Evolutionary conservation across 2,888 invertebrate genomes (phyloP).

Genomic region (Disparrhopalites patrizii): DNA sequence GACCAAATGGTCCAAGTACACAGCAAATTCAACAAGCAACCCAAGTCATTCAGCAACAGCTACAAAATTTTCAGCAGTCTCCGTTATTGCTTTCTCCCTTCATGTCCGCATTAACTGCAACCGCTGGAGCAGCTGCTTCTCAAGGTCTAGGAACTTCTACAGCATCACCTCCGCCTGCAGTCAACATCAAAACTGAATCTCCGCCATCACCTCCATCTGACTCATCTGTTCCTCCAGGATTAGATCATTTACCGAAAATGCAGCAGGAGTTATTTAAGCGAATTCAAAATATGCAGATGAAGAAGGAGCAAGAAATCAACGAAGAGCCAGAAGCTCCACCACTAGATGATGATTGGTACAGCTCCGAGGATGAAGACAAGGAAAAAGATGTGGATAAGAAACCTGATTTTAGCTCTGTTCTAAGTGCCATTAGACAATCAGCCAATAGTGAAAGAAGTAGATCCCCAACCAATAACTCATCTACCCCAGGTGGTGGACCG

Average conservation of each 20-base stretch:
- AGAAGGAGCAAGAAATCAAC: conserved; percentile 52
- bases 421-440: conserved; percentile 41
- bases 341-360: conserved; percentile 62
- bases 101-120: conserved; percentile 1
- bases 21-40: conserved; percentile 20
- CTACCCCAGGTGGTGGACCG: background rate
- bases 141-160: background rate
- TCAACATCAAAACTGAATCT: background rate
- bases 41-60: conserved; percentile 6
- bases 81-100: conserved; percentile 4
- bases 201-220: background rate
- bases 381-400: conserved; percentile 32
- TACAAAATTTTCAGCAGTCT: conserved; percentile 6
- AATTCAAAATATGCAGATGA: conserved; percentile 63
- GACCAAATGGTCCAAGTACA: conserved; percentile 8
- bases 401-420: conserved; percentile 40
- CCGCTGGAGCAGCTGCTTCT: background rate
- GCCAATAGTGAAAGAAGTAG: conserved; percentile 3
- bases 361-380: conserved; percentile 69
- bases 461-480: conserved; percentile 24
- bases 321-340: conserved; percentile 54
- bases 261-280: conserved; percentile 64
- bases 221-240: conserved; percentile 49
- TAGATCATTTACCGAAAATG: conserved; percentile 61
- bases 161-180: background rate